phyloP scores from a whole-genome alignment of 2,888 invertebrate genomes.

The Oxytorus armatus region DNA sequence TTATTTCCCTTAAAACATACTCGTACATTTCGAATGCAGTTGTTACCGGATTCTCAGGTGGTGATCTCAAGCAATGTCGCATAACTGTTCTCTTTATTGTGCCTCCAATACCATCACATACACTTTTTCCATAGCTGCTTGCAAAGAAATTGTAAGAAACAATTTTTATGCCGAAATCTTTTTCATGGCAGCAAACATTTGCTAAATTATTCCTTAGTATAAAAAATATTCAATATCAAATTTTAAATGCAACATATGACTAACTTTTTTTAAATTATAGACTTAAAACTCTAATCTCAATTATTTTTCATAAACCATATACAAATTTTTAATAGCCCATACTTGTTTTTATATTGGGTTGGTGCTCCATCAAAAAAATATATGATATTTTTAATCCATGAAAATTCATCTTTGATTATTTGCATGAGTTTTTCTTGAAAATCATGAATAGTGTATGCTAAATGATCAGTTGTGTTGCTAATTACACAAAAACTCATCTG shows the following conservation, averaged over 20 bases:
- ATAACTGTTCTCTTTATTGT: not conserved
- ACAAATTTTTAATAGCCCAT: not conserved
- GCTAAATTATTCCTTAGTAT: not conserved
- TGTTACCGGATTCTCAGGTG: not conserved
- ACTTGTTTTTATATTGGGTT: constrained; percentile 1
- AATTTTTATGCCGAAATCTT: constrained; percentile 1
- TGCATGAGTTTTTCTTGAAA: constrained; percentile 30
- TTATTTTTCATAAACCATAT: not conserved
- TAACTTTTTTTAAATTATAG: not conserved
- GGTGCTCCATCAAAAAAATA: not conserved
- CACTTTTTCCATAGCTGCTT: not conserved
- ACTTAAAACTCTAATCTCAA: not conserved
- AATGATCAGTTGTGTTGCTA: constrained; percentile 37
- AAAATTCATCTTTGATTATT: constrained; percentile 25
- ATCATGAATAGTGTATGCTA: constrained; percentile 29
- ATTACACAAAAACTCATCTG: constrained; percentile 48
- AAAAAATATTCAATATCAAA: not conserved
- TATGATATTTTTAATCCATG: constrained; percentile 4
- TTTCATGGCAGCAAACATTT: constrained; percentile 19
- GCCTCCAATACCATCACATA: constrained; percentile 13
- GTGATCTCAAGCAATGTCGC: not conserved
- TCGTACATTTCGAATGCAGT: constrained; percentile 4
- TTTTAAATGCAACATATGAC: not conserved
- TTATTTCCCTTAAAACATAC: not conserved
- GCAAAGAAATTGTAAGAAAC: constrained; percentile 1